Conservation (phyloP, 92 coral and sea anemone species). For the Heliopora coerulea region DNA sequence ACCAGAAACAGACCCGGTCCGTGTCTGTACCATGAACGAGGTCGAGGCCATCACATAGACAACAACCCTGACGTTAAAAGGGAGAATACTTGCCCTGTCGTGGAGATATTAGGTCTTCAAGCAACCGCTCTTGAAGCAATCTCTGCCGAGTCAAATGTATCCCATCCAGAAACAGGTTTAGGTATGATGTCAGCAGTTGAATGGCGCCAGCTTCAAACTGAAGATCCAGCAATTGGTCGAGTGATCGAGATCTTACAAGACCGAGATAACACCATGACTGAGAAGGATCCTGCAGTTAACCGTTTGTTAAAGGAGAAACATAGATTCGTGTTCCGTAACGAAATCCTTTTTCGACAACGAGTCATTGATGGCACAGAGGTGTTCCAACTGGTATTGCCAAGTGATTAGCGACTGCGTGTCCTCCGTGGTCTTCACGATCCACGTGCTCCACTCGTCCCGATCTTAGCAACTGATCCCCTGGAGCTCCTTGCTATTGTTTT, state of each 20-base stretch:
- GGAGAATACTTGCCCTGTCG: conserved; percentile 37
- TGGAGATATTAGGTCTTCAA: conserved; percentile 39
- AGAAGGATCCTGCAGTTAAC: background rate
- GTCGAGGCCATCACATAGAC: conserved; percentile 42
- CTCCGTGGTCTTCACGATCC: conserved; percentile 36
- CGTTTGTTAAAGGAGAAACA: background rate
- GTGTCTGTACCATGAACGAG: conserved; percentile 40
- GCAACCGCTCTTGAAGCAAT: conserved; percentile 19
- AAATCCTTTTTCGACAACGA: conserved; percentile 33
- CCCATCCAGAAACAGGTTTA: background rate
- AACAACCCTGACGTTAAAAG: background rate
- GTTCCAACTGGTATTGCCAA: conserved; percentile 42
- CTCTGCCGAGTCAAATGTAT: conserved; percentile 1
- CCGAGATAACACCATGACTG: background rate
- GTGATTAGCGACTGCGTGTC: conserved; percentile 12
- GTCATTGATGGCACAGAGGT: conserved; percentile 21
- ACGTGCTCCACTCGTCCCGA: conserved; percentile 42
- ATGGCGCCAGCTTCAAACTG: conserved; percentile 28
- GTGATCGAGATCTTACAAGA: conserved; percentile 28
- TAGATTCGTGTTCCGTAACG: conserved; percentile 16
- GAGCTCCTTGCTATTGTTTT: conserved; percentile 48
- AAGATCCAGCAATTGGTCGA: conserved; percentile 34
- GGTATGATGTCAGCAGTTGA: conserved; percentile 28
- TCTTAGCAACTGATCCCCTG: conserved; percentile 41
- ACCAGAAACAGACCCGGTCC: background rate